Base-by-base conservation (phyloP, 1,140 invertebrate species). In the Dufourea novaeangliae region DNA sequence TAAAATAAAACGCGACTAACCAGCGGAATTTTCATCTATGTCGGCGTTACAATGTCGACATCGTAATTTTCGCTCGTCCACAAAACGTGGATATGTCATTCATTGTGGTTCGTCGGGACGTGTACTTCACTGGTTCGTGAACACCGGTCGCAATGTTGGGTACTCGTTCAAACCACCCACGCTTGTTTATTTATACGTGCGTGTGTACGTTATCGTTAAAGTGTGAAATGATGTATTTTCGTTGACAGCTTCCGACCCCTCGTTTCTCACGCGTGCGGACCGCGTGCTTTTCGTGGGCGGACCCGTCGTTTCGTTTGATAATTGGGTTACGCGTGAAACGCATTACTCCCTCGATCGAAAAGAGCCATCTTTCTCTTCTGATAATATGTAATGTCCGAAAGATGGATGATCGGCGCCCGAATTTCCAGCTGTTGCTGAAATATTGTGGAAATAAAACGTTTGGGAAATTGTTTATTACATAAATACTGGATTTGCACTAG, bases 201-300 rank as follows among this genome's bases (percentile, higher is more conserved):
- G 37, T 57, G 62, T 75, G 54, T 76, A 76, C 54, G 73, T 76
- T 75, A 76, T 76, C 73, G 63, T 75, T 75, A 75, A 75, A 68
- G 63, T 75, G 72, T 67, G 73, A 76, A 76, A 76, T 76, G 73
- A 76, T 76, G 73, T 69, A 76, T 76, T 46, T 59, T 76, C 59
- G 52, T 29, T 69, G 64, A 69, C 64, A 76, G 61, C 62, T 54
- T 78, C 56, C 63, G 62, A 69, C 71, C 69, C 70, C 57, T 62
- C 63, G 32, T 80, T 80, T 59, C 75, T 62, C 78, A 74, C 72
- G 46, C 54, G 41, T 39, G 25, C 44, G 44, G 29, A 10, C n/a
- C 11, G 54, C 62, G 62, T 37, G 22, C 27, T 41, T 66, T 56
- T 14, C 46, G 39, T 37, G 44, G 3, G 25, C 61, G 62, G 20